phyloP scores from a whole-genome alignment of 1,140 invertebrate genomes.

The Drosophila malerkotliana region DNA sequence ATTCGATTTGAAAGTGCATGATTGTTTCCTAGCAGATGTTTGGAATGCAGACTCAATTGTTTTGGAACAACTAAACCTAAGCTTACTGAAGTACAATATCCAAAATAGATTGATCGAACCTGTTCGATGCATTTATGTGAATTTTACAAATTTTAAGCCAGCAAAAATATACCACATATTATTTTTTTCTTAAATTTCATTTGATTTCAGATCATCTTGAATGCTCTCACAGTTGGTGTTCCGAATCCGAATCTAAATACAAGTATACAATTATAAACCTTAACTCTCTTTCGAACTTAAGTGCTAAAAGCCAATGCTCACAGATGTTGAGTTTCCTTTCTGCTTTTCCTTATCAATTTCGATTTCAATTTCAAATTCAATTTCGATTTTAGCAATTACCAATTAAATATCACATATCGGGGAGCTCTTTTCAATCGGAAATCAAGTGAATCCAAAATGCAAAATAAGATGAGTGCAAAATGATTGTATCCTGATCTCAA shows the following conservation, averaged over 20 bases:
- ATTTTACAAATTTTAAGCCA: conserved; percentile 59
- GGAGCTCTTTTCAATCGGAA: conserved; percentile 79
- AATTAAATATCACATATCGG: conserved; percentile 84
- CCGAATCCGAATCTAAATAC: conserved; percentile 61
- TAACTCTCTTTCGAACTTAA: conserved; percentile 61
- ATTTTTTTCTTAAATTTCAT: conserved; percentile 46
- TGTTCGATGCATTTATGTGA: conserved; percentile 41
- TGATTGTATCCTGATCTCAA: conserved; percentile 55
- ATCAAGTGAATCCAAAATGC: conserved; percentile 58
- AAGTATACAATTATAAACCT: conserved; percentile 38
- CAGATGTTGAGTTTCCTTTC: conserved; percentile 63
- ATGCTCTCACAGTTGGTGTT: conserved; percentile 75
- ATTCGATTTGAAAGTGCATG: conserved; percentile 47
- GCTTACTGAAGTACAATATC: conserved; percentile 68
- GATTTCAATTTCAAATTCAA: conserved; percentile 46
- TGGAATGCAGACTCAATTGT: conserved; percentile 45
- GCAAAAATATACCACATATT: conserved; percentile 70
- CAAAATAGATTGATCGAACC: conserved; percentile 58
- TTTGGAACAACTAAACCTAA: conserved; percentile 63
- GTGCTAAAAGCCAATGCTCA: conserved; percentile 74
- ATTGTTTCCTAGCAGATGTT: conserved; percentile 54
- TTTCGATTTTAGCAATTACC: conserved; percentile 56
- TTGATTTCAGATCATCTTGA: conserved; percentile 61
- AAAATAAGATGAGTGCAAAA: conserved; percentile 63
- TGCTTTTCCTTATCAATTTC: conserved; percentile 38